Evolutionary conservation across 1,140 invertebrate genomes (phyloP).

Genomic region (Microplitis demolitor): DNA sequence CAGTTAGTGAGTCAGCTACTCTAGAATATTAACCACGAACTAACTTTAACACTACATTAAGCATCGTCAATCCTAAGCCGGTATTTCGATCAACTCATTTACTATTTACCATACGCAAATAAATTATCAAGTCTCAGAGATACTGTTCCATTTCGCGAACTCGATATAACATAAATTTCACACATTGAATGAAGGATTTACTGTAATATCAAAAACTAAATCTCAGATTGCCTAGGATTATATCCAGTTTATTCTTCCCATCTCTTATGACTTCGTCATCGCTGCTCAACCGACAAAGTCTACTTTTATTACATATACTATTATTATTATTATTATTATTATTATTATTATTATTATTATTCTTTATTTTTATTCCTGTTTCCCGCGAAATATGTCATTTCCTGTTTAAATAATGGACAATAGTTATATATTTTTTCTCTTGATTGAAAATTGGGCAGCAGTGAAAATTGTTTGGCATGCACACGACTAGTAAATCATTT

Average conservation of each 20-base stretch:
- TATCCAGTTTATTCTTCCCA: conserved; percentile 1
- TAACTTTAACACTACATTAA: too few species aligned
- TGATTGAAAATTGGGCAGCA: not conserved
- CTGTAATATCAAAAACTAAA: too few species aligned
- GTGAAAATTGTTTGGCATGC: conserved; percentile 5
- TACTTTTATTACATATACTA: too few species aligned
- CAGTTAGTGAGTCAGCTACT: too few species aligned
- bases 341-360: too few species aligned
- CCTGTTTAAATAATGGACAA: not conserved
- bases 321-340: too few species aligned
- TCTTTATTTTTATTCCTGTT: not conserved
- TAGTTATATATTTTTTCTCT: not conserved
- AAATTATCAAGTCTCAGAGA: too few species aligned
- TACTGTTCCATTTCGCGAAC: too few species aligned
- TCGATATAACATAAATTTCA: not conserved
- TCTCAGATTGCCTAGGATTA: not conserved
- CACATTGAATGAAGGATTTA: not conserved
- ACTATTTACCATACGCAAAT: too few species aligned
- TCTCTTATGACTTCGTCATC: not conserved
- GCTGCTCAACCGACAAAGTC: not conserved
- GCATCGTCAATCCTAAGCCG: too few species aligned
- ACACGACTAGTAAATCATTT: not conserved
- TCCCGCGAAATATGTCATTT: not conserved
- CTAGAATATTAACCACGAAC: too few species aligned
- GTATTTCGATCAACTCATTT: too few species aligned